phyloP scores from a whole-genome alignment of 2,888 invertebrate genomes.

The Ariolimax columbianus region DNA sequence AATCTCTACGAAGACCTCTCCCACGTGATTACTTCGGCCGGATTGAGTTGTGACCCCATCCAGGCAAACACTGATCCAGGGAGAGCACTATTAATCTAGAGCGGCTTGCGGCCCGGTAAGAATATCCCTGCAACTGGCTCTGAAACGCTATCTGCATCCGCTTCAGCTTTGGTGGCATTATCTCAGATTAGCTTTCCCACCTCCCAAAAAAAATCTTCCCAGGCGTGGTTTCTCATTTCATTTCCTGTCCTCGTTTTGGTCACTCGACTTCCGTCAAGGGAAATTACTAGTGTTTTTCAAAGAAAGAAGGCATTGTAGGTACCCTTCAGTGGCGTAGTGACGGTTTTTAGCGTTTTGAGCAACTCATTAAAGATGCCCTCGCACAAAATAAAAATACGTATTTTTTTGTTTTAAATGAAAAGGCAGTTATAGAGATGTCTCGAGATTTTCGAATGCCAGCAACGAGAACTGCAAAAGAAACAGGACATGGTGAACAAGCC shows the following conservation, averaged over 20 bases:
- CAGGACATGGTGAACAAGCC: too few species aligned
- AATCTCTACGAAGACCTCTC: background rate
- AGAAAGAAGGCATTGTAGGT: too few species aligned
- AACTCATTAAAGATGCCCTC: too few species aligned
- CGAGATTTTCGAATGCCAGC: too few species aligned
- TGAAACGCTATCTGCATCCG: background rate
- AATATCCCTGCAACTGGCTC: background rate
- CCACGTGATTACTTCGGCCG: background rate
- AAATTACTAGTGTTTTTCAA: too few species aligned
- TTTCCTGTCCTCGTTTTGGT: background rate
- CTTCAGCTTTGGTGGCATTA: constrained; percentile 4
- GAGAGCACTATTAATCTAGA: constrained; percentile 14
- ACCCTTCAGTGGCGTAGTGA: too few species aligned
- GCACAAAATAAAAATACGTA: too few species aligned
- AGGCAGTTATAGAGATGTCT: too few species aligned
- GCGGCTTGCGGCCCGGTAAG: background rate
- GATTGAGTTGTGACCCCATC: background rate
- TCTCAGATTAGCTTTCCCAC: background rate
- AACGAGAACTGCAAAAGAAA: too few species aligned
- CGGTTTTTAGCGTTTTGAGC: too few species aligned
- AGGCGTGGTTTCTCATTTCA: background rate
- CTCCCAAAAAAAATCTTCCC: background rate
- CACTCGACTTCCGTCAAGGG: too few species aligned
- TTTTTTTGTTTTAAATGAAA: too few species aligned
- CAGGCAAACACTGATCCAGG: background rate